Base-by-base conservation (phyloP, 2,797 vertebrate species). In the Furcifer pardalis region DNA sequence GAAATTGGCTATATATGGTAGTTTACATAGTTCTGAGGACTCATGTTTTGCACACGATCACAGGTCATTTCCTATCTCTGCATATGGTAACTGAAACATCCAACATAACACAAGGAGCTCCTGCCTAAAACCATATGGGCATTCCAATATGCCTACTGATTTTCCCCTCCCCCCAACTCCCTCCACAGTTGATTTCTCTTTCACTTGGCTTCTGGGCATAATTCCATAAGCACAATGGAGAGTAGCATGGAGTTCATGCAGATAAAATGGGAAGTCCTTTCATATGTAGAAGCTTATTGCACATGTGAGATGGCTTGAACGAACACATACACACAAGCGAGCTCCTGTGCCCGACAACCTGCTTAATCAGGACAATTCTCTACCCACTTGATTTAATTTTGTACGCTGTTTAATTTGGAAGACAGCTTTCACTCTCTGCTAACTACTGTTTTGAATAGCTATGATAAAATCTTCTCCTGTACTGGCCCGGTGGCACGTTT, bases 1-100 rank as follows among this genome's bases (percentile, higher is more conserved):
- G 98, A 99, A 95, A 97, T 96, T 19, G 98, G 98, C 90, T 98
- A 99, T 94, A 93, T 98, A 95, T 99, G 98, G 98, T 99, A 99
- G 98, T 98, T 96, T 93, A 94, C 95, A 89, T 83, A 83, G 84
- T 91, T 94, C 94, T 83, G 95, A 96, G 97, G 97, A 97, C 96
- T 93, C 93, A 91, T 86, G 84, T 96, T 96, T 96, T 96, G 97
- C 97, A 97, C 97, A 97, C 79, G 91, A 92, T 76, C 91, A 92
- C 95, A 93, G 94, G 84, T 94, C 92, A 90, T 91, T 91, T 94
- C 93, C 91, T 93, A 84, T 91, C 89, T 95, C 91, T 92, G 92
- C 94, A n/a, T 91, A 93, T 93, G 93, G 93, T 95, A 93, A 95
- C 92, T 93, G 88, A 94, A 95, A 91, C 93, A 92, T 89, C 86